Conservation (phyloP, 2,888 invertebrate species). For the Rotaria socialis region DNA sequence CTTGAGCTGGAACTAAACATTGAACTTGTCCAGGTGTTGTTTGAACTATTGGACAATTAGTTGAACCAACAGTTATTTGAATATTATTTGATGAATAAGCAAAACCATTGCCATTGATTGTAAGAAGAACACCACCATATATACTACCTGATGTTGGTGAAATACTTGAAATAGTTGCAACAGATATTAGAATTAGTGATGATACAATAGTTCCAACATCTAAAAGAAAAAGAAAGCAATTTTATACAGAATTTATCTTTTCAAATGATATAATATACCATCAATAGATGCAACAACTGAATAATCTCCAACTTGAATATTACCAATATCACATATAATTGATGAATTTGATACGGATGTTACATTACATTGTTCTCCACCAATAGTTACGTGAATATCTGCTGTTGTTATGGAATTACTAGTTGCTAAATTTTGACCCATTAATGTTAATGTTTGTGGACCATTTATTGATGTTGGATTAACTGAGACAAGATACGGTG, state of each 20-base stretch:
- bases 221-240: neutral
- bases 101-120: conserved; percentile 39
- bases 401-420: neutral
- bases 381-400: neutral
- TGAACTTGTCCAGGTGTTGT: conserved; percentile 10
- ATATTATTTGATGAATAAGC: neutral
- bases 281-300: neutral
- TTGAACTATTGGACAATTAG: conserved; percentile 8
- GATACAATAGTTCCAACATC: neutral
- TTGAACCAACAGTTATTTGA: conserved; percentile 38
- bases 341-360: neutral
- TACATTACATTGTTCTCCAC: neutral
- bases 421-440: neutral
- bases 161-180: neutral
- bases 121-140: conserved; percentile 40
- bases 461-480: neutral
- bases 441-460: neutral
- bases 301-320: neutral
- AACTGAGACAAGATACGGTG: neutral
- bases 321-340: neutral
- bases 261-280: neutral
- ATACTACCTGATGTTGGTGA: conserved; percentile 32
- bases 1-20: conserved; percentile 39
- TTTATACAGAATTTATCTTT: neutral
- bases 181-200: neutral